Base-by-base conservation (phyloP, 2,797 vertebrate species). In the Brachymystax lenok region DNA sequence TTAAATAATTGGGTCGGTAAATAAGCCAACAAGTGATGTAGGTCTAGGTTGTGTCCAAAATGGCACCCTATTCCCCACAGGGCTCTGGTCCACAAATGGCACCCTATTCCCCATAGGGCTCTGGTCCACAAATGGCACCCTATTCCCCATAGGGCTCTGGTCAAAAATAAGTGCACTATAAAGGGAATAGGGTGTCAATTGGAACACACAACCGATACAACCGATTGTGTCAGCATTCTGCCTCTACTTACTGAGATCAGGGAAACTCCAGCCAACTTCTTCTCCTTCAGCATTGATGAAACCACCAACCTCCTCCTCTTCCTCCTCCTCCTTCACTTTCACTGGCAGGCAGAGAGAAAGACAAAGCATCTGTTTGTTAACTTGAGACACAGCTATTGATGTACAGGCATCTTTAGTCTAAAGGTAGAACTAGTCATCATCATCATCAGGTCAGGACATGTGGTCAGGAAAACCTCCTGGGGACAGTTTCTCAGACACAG, bases 311-410 rank as follows among this genome's bases (percentile, higher is more conserved):
- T 66, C 54, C 1, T 59, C 19, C n/a, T 59, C 40, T 12, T 59
- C 24, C 6, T 66, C 27, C 4, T 66, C 21, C 24, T 28, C 21
- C 27, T 27, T 13, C 8, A 27, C 63, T 27, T 28, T 16, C 21
- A 66, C 63, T 28, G 56, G 56, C 56, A 61, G 56, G n/a, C 56
- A 61, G n/a, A 61, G 19, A 24, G n/a, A 61, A 61, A n/a, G n/a
- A 61, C 7, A 21, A 61, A 21, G n/a, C 56, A 21, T 12, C 0
- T 1, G 6, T 21, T 21, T 21, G n/a, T 56, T 19, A 1, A 56
- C n/a, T 56, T 56, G 2, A n/a, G 52, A 56, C 52, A 6, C 52
- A 17, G n/a, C n/a, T 21, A 10, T 21, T 21, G 56, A 61, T 61
- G 6, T 8, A 21, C 10, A 21, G 5, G n/a, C 6, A 10, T 61